Evolutionary conservation across 2,113 vertebrate genomes (phyloP).

Genomic region (Grammomys dolichurus): DNA sequence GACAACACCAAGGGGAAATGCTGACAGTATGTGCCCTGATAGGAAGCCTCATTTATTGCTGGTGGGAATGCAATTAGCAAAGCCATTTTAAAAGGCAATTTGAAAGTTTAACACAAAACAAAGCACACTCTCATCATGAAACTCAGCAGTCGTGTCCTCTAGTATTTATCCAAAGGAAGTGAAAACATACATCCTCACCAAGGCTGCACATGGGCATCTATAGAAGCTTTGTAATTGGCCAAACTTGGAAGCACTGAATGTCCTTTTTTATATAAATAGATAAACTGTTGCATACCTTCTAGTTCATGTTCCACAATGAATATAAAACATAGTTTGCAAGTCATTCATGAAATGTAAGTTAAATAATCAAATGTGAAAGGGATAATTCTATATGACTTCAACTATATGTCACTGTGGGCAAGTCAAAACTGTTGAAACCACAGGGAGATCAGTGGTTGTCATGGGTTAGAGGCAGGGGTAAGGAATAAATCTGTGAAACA

Average conservation of each 20-base stretch:
- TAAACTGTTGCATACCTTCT: not conserved
- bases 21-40: not conserved
- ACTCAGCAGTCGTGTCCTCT: not conserved
- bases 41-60: not conserved
- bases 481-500: not conserved
- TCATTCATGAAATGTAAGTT: not conserved
- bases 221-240: not conserved
- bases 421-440: not conserved
- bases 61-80: not conserved
- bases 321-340: not conserved
- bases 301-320: not conserved
- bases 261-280: not conserved
- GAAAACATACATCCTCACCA: not conserved
- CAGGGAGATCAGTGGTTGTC: not conserved
- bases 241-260: not conserved
- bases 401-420: not conserved
- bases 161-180: not conserved
- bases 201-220: not conserved
- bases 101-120: not conserved
- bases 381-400: not conserved
- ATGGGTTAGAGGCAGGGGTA: too few relatives aligned
- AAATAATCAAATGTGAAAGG: not conserved
- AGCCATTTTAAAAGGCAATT: not conserved
- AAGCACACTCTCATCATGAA: not conserved
- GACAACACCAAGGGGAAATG: not conserved